Conservation (phyloP, 2,113 vertebrate species). For the Scomber japonicus region DNA sequence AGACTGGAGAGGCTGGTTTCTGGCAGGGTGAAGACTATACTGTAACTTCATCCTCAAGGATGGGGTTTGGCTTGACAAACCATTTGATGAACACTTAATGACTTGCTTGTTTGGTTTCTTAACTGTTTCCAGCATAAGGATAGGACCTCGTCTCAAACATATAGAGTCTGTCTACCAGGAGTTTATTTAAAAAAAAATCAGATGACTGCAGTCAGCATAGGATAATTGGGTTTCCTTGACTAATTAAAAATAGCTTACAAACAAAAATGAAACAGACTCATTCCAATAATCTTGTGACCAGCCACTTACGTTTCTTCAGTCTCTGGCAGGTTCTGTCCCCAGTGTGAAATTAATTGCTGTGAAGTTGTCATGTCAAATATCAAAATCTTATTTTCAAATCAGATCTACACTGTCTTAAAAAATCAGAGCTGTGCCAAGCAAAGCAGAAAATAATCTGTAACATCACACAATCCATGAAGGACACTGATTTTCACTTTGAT, state of each 20-base stretch:
- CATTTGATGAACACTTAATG: conserved; percentile 49
- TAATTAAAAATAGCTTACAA: not conserved
- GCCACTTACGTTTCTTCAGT: conserved; percentile 41
- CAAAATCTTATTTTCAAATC: conserved; percentile 65
- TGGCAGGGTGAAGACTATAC: conserved; percentile 62
- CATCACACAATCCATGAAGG: conserved; percentile 69
- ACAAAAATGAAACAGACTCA: conserved; percentile 14
- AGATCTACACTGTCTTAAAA: conserved; percentile 65
- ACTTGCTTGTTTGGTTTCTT: conserved; percentile 3
- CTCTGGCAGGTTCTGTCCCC: conserved; percentile 28
- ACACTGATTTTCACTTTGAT: conserved; percentile 70
- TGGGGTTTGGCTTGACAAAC: conserved; percentile 65
- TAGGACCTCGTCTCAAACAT: not conserved
- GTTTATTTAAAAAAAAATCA: not conserved
- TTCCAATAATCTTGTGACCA: conserved; percentile 10
- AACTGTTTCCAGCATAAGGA: not conserved
- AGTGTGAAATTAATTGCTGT: conserved; percentile 66
- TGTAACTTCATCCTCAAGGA: conserved; percentile 73
- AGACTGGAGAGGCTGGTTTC: conserved; percentile 64
- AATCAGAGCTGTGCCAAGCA: conserved; percentile 58
- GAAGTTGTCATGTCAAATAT: conserved; percentile 64
- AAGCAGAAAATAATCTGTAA: conserved; percentile 67
- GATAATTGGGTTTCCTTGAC: not conserved
- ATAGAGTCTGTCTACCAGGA: not conserved
- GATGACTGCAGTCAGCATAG: not conserved